These are phyloP conservation scores for Lucilia cuprina DNA, from an alignment of 1,140 invertebrate genomes.

Conservation along the genomic window DNA sequence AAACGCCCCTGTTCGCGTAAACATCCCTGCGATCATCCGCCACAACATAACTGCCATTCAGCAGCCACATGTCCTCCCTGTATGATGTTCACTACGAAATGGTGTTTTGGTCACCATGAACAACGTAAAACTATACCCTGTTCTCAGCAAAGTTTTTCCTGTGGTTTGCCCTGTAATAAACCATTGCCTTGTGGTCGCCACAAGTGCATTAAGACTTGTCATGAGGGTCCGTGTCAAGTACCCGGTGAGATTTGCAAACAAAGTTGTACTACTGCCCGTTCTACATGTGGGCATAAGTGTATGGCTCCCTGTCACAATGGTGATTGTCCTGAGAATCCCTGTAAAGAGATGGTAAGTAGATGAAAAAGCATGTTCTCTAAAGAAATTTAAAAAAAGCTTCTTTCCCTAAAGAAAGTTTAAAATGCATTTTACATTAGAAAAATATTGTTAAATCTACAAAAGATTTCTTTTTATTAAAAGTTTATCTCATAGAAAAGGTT, in stretches of 20 bases:
- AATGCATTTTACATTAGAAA: no score
- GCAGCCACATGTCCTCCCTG: slow-evolving; percentile 87
- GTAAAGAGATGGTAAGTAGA: slow-evolving; percentile 68
- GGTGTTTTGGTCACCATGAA: slow-evolving; percentile 91
- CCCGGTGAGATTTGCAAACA: slow-evolving; percentile 71
- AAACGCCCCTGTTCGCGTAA: slow-evolving; percentile 75
- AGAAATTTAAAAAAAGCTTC: no score
- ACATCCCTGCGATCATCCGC: slow-evolving; percentile 83
- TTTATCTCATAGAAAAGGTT: no score
- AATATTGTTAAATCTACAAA: no score
- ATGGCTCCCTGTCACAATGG: slow-evolving; percentile 78
- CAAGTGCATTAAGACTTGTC: slow-evolving; percentile 78
- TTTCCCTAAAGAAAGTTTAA: no score
- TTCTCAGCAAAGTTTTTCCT: slow-evolving; percentile 86
- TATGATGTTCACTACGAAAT: slow-evolving; percentile 84
- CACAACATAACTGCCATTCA: slow-evolving; percentile 72
- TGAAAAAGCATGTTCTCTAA: no score
- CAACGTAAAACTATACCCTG: slow-evolving; percentile 88
- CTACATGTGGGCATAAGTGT: slow-evolving; percentile 83
- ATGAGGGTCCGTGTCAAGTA: slow-evolving; percentile 70
- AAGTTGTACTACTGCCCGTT: slow-evolving; percentile 73
- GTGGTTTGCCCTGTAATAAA: slow-evolving; percentile 85
- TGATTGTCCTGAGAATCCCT: slow-evolving; percentile 72
- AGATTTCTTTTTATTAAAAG: no score
- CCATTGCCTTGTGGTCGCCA: slow-evolving; percentile 80